Conservation (phyloP, 2,888 invertebrate genomes). For the Brachypterus glaber region DNA sequence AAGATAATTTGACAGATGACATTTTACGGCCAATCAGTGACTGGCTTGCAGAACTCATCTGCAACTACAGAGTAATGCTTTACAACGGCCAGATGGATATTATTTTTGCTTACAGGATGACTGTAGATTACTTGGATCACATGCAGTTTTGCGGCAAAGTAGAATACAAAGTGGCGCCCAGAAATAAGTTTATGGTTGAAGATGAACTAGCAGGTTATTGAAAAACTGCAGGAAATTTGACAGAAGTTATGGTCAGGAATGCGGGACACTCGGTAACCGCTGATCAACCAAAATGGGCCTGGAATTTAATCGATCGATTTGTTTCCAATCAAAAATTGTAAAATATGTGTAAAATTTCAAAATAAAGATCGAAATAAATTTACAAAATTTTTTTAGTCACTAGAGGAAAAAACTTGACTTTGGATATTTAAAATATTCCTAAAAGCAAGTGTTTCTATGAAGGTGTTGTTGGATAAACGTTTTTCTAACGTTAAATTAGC, state of each 20-base stretch:
- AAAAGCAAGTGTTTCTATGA: too few species aligned
- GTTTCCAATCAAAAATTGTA: too few species aligned
- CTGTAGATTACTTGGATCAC: conserved; percentile 61
- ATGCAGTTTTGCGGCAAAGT: conserved; percentile 57
- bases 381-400: too few species aligned
- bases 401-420: too few species aligned
- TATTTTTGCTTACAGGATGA: conserved; percentile 75
- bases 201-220: conserved; percentile 63
- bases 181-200: conserved; percentile 57
- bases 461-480: too few species aligned
- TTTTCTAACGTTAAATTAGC: too few species aligned
- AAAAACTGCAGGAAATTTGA: conserved; percentile 56
- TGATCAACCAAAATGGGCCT: conserved; percentile 66
- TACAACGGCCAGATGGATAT: conserved; percentile 87
- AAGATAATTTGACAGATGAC: conserved; percentile 20
- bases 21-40: conserved; percentile 23
- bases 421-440: too few species aligned
- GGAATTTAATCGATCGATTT: conserved; percentile 50
- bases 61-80: conserved; percentile 59
- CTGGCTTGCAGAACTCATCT: conserved; percentile 46
- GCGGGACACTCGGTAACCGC: conserved; percentile 76
- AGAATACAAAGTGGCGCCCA: conserved; percentile 52
- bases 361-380: too few species aligned
- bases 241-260: conserved; percentile 62
- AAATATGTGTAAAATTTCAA: too few species aligned